Evolutionary conservation across 2,888 invertebrate genomes (phyloP).

Genomic region (Globia sparganii): DNA sequence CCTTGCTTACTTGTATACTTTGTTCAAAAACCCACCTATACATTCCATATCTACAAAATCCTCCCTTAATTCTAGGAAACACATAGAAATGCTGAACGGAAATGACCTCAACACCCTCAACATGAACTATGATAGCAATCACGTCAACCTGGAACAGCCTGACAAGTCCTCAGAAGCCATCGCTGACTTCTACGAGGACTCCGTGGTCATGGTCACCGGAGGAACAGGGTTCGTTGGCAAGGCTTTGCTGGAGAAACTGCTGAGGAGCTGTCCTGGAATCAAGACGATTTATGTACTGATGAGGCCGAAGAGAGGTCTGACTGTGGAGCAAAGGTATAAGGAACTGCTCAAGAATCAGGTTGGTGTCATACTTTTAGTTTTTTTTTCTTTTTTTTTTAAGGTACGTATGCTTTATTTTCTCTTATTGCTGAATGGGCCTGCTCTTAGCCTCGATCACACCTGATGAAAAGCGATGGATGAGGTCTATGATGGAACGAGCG

Average conservation of each 20-base stretch:
- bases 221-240: conserved; percentile 97
- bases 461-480: neutral
- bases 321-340: conserved; percentile 92
- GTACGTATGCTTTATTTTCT: neutral
- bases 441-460: neutral
- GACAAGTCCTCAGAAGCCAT: conserved; percentile 77
- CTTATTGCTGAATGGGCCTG: neutral
- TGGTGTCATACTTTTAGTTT: conserved; percentile 48
- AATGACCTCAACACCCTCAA: conserved; percentile 80
- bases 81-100: conserved; percentile 80
- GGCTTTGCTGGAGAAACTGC: conserved; percentile 97
- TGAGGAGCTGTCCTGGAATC: conserved; percentile 95
- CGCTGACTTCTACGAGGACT: conserved; percentile 89
- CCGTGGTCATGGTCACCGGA: conserved; percentile 90
- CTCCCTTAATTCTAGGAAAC: conserved; percentile 70
- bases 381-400: neutral
- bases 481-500: neutral
- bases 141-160: conserved; percentile 63
- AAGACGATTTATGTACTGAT: conserved; percentile 95
- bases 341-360: conserved; percentile 94
- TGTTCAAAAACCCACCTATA: no score
- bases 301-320: conserved; percentile 93
- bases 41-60: conserved; percentile 17
- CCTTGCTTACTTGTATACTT: no score
- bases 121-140: conserved; percentile 71